Evolutionary conservation across 2,888 invertebrate species (phyloP).

Genomic region (Diplazon laetatorius): DNA sequence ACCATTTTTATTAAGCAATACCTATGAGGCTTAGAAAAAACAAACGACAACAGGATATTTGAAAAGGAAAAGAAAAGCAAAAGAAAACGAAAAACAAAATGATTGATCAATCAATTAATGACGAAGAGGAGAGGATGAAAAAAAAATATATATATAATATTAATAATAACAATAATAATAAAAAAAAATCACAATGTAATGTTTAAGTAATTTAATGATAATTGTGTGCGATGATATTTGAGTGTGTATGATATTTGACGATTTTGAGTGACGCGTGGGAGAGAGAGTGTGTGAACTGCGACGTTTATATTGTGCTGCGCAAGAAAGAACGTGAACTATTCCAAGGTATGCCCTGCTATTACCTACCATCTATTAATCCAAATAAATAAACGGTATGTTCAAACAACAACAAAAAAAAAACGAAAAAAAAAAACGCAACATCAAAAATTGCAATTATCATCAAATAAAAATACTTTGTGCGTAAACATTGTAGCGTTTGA

Average conservation of each 20-base stretch:
- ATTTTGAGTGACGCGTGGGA: conserved; percentile 69
- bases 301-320: conserved; percentile 83
- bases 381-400: conserved; percentile 79
- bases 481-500: conserved; percentile 79
- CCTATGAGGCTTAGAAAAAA: conserved; percentile 77
- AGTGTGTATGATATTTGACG: conserved; percentile 37
- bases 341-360: conserved; percentile 83
- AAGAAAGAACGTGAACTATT: conserved; percentile 83
- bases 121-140: conserved; percentile 49
- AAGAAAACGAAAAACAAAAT: conserved; percentile 43
- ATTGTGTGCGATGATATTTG: conserved; percentile 65
- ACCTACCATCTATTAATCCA: conserved; percentile 80
- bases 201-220: conserved; percentile 63
- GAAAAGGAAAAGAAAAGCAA: conserved; percentile 60
- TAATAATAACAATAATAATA: too few species aligned
- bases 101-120: conserved; percentile 51
- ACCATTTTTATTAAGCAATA: conserved; percentile 80
- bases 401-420: conserved; percentile 67
- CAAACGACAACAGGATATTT: conserved; percentile 57
- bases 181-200: conserved; percentile 59
- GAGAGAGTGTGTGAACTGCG: conserved; percentile 80
- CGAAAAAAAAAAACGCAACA: conserved; percentile 63
- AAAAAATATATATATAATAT: too few species aligned
- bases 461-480: conserved; percentile 79
- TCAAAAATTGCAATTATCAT: conserved; percentile 75